Percentiles rank a stretch among this genome's conserved stretches.
Evolutionary conservation across 1,140 invertebrate genomes (phyloP).

Genomic region (Venturia canescens): DNA sequence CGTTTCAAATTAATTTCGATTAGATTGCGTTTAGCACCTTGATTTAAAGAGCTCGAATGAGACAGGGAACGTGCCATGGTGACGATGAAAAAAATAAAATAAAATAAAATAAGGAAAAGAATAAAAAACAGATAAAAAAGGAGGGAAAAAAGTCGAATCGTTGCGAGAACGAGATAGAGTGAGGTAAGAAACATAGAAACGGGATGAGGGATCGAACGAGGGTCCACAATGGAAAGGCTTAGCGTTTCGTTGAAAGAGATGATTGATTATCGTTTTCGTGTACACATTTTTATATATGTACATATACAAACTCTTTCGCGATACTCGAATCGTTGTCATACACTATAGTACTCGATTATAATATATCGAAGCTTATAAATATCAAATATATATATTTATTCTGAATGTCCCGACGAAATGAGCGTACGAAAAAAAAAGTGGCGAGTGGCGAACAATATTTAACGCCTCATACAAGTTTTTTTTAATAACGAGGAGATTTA

Average conservation of each 20-base stretch:
- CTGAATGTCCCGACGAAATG: slow-evolving; percentile 18
- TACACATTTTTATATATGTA: slow-evolving; percentile 37
- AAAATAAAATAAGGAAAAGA: neutral
- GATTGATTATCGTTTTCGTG: slow-evolving; percentile 53
- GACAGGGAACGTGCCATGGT: slow-evolving; percentile 5
- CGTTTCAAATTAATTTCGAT: slow-evolving; percentile 52
- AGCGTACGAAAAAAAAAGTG: neutral
- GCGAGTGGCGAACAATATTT: slow-evolving; percentile 5
- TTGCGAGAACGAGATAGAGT: slow-evolving; percentile 21
- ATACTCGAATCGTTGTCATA: slow-evolving; percentile 33
- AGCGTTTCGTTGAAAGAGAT: slow-evolving; percentile 52
- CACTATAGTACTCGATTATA: slow-evolving; percentile 21
- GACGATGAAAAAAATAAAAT: slow-evolving; percentile 18
- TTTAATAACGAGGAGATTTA: neutral
- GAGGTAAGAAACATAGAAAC: neutral
- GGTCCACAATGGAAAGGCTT: slow-evolving; percentile 53
- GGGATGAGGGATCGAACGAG: slow-evolving; percentile 40
- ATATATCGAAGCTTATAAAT: slow-evolving; percentile 34
- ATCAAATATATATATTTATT: slow-evolving; percentile 40
- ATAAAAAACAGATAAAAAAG: slow-evolving; percentile 26
- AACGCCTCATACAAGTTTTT: neutral
- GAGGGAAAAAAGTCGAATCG: slow-evolving; percentile 15
- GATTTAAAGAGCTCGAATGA: neutral
- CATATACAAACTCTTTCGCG: slow-evolving; percentile 28
- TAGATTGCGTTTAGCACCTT: slow-evolving; percentile 45